phyloP scores from a whole-genome alignment of 2,888 invertebrate genomes.

The Eugnorisma glareosa region DNA sequence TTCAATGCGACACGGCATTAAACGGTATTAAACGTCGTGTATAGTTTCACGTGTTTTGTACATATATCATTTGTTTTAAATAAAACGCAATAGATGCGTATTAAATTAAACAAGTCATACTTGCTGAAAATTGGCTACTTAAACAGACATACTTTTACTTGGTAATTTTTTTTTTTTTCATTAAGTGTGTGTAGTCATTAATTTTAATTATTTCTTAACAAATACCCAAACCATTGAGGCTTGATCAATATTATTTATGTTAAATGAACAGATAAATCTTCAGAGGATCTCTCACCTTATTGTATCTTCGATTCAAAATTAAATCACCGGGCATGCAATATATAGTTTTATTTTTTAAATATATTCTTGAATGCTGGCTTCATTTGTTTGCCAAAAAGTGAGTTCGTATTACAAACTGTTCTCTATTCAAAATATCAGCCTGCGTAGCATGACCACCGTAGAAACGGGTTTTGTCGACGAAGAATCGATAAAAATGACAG shows the following conservation, averaged over 20 bases:
- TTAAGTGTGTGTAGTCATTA: conserved; percentile 39
- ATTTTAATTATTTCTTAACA: not conserved
- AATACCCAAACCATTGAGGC: conserved; percentile 1
- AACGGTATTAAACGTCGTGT: no score
- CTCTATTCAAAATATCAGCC: no score
- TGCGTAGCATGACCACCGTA: no score
- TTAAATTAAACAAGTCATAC: not conserved
- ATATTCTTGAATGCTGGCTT: not conserved
- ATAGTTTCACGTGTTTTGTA: no score
- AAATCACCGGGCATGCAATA: not conserved
- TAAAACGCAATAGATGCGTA: not conserved
- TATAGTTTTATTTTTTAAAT: not conserved
- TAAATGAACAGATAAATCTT: not conserved
- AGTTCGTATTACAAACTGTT: not conserved
- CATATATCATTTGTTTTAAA: no score
- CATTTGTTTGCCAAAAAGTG: not conserved
- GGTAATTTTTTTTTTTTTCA: not conserved
- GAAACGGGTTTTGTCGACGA: no score
- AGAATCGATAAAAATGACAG: no score
- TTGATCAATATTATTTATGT: conserved; percentile 36
- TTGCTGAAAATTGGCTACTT: not conserved
- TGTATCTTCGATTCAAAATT: not conserved
- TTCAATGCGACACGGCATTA: no score
- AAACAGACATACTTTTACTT: not conserved
- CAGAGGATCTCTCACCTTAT: not conserved